Evolutionary conservation across 2,888 invertebrate species (phyloP), one percentile per base, ranked within the genome.

Genomic region (Noctua fimbriata): DNA sequence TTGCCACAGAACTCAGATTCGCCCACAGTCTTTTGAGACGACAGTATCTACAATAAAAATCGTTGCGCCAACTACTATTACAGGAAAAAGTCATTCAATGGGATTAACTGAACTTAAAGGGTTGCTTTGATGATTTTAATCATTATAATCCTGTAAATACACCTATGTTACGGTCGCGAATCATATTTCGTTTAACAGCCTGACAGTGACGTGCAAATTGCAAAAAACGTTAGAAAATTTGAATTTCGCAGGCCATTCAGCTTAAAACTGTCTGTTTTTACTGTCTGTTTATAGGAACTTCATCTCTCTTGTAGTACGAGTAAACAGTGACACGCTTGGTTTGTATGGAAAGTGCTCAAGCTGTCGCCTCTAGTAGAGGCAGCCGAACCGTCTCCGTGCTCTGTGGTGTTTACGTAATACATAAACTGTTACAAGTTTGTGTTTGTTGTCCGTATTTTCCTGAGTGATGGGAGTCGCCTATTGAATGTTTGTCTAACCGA

Each of bases 401-500:
- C 44, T 44, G 44, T 67, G 67, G 67, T 52, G 21, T 75, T 75
- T 67, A 55, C 28, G 10, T 73, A 21, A 6, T 69, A 70, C 41
- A 41, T 70, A 67, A 44, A 78, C 83, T 60, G 44, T 63, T 32
- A 55, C 71, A 41, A 52, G 49, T 81, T 71, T 70, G 32, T 83
- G 24, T 75, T 69, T 69, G 32, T 16, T 60, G 32, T 66, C 47
- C 65, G 28, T 76, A 60, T 86, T 85, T 75, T 80, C 72, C 66
- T 71, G 70, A 78, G 70, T 69, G 72, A 79, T 83, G 69, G 49
- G 28, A 52, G 66, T 69, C 60, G 7, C 55, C 52, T 55, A 79
- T 76, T 60, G n/a, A 78, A 74, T 78, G 58, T 81, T 87, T 87
- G 55, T 73, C 47, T 44, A 74, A 76, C 52, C 75, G 70, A 72